Conservation (phyloP, 2,797 vertebrate species). For the Enteromius fasciolatus region DNA sequence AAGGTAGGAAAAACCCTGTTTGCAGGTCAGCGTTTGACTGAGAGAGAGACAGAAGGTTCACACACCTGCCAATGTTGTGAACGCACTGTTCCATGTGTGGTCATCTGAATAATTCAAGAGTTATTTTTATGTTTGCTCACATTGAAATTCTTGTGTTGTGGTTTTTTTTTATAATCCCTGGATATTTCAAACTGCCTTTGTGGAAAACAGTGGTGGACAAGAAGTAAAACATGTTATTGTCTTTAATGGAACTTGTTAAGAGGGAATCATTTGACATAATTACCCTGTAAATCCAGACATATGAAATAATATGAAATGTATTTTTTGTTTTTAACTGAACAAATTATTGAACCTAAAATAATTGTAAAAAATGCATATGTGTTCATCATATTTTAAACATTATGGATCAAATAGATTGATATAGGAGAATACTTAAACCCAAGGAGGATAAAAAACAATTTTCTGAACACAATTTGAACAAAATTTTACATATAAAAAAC, state of each 20-base stretch:
- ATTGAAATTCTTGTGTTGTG: slow-evolving; percentile 70
- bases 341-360: not conserved
- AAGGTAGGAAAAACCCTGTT: slow-evolving; percentile 81
- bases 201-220: slow-evolving; percentile 36
- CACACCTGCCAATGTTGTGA: slow-evolving; percentile 44
- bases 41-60: slow-evolving; percentile 30
- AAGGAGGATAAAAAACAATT: not conserved
- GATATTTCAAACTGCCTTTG: slow-evolving; percentile 26
- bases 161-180: slow-evolving; percentile 63
- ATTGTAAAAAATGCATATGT: not conserved
- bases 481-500: not conserved
- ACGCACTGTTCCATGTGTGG: slow-evolving; percentile 40
- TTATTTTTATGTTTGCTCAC: slow-evolving; percentile 66
- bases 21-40: slow-evolving; percentile 34
- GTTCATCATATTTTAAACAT: not conserved
- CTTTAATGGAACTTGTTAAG: slow-evolving; percentile 67
- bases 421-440: not conserved
- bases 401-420: not conserved
- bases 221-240: slow-evolving; percentile 67
- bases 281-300: not conserved
- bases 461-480: not conserved
- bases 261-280: slow-evolving; percentile 61
- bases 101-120: slow-evolving; percentile 72
- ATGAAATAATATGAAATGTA: not conserved
- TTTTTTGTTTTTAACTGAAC: too few species aligned